Base-by-base conservation (phyloP, 2,797 vertebrate genomes). In the Acipenser oxyrinchus region DNA sequence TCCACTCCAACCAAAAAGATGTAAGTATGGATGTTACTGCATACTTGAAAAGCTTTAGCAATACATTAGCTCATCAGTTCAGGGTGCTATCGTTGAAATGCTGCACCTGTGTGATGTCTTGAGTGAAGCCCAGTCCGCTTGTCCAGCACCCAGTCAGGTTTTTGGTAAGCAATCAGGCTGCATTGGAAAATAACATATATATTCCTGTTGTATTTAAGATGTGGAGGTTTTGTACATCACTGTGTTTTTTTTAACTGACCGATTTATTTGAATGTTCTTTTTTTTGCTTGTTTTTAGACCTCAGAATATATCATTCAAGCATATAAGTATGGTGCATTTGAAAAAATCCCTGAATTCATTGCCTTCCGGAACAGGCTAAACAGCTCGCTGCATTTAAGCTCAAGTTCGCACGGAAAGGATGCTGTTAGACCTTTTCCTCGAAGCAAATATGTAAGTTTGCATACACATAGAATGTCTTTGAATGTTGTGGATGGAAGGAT, bases 1-100 rank as follows among this genome's bases (percentile, higher is more conserved):
- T 97, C 90, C 96, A 99, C 91, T 99, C 96, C 60, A 99, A 99
- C 90, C 96, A 99, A 93, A 99, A 99, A 97, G 96, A 99, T 97
- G 96, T 99, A 84, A 93, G 96, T 93, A 77, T 55, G 9, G 9
- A 55, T n/a, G 4, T 55, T 4, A 37, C 2, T 37, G 23, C 23
- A 1, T 37, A 37, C 23, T 37, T 37, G 23, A 37, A 37, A 37
- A 37, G 23, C 23, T 37, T 37, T 37, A 37, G 23, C 23, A 3
- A 4, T 37, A 37, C 23, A 37, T 37, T 37, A 37, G 23, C 23
- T 37, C 23, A 37, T 37, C 23, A 37, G 23, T 37, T 37, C 23
- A 37, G 23, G 23, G 23, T 37, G 23, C 2, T 2, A 37, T 4
- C 23, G 23, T 37, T 37, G 23, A 37, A 37, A 37, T 37, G 23